Evolutionary conservation across 2,113 vertebrate genomes (phyloP).

Genomic region (Ibidorhyncha struthersii): DNA sequence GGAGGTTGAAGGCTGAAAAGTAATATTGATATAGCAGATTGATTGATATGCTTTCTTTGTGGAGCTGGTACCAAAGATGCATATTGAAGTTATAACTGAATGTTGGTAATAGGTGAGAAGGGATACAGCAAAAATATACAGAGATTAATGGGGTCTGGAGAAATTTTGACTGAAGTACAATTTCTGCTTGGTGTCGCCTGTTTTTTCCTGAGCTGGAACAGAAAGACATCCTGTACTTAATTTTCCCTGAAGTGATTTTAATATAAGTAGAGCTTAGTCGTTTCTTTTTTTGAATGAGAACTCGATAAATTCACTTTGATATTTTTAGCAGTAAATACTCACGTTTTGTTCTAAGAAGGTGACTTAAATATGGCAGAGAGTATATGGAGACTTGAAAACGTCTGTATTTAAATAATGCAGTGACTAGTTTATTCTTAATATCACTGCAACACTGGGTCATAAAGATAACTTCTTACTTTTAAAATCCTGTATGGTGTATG

Average conservation of each 20-base stretch:
- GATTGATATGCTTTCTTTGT: not conserved
- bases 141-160: not conserved
- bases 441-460: not conserved
- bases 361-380: not conserved
- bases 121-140: not conserved
- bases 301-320: not conserved
- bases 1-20: not conserved
- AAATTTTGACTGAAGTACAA: not conserved
- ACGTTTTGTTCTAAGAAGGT: not conserved
- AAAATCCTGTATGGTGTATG: not conserved
- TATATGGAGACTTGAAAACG: not conserved
- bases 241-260: no score
- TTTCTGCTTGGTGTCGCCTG: not conserved
- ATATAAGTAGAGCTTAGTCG: not conserved
- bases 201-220: not conserved
- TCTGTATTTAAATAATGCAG: not conserved
- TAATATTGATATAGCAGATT: not conserved
- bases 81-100: not conserved
- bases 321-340: not conserved
- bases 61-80: not conserved
- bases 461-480: not conserved
- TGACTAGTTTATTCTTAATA: not conserved
- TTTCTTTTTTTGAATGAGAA: not conserved
- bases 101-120: not conserved
- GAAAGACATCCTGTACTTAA: not conserved